Percentiles rank a stretch among this genome's conserved stretches.
phyloP scores from a whole-genome alignment of 2,797 vertebrate species.

The Hephaestus fuliginosus region DNA sequence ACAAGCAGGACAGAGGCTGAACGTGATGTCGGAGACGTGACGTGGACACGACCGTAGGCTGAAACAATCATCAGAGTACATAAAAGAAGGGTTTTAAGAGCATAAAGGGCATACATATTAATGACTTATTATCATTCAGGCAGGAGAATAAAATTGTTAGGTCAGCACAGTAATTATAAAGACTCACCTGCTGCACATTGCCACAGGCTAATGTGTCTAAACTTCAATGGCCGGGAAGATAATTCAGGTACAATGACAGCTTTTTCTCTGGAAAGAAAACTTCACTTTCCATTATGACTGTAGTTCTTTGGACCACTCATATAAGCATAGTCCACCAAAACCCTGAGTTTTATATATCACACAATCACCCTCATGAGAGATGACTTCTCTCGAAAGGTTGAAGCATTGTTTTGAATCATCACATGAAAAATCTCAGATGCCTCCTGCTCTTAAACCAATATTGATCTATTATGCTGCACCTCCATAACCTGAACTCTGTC shows the following conservation, averaged over 20 bases:
- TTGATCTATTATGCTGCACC: conserved; percentile 16
- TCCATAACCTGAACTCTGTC: conserved; percentile 6
- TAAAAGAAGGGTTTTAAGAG: not conserved
- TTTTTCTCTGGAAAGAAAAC: not conserved
- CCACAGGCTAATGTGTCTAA: not conserved
- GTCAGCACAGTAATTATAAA: not conserved
- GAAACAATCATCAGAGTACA: not conserved
- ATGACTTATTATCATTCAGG: not conserved
- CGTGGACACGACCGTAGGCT: not conserved
- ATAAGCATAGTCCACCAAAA: not conserved
- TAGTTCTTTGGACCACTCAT: not conserved
- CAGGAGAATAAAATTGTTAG: not conserved
- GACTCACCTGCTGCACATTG: not conserved
- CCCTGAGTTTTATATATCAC: not conserved
- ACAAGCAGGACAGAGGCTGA: not conserved
- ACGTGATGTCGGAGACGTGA: not conserved
- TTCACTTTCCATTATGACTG: not conserved
- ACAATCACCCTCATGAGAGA: not conserved
- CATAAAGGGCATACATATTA: not conserved
- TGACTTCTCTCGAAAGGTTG: not conserved
- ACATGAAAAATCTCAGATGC: not conserved
- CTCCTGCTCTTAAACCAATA: not conserved
- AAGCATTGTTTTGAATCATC: not conserved
- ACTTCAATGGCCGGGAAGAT: not conserved
- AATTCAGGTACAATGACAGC: no score